Evolutionary conservation across 2,113 vertebrate species (phyloP).

Genomic region (Lipophrys pholis): DNA sequence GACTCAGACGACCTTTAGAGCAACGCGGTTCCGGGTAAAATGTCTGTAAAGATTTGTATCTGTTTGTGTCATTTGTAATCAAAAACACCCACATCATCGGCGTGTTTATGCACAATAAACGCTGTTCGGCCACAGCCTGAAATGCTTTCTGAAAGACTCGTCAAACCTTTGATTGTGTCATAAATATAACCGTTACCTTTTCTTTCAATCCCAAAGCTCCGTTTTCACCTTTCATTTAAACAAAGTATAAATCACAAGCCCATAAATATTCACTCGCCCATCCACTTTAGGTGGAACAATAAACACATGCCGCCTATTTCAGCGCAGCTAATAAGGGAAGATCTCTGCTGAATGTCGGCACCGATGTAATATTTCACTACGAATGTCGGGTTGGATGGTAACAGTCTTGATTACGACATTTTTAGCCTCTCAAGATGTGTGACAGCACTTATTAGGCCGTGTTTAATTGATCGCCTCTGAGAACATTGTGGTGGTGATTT

Average conservation of each 20-base stretch:
- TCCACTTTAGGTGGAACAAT: not conserved
- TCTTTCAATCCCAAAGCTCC: not conserved
- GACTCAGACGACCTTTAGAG: not conserved
- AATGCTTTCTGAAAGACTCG: conserved; percentile 13
- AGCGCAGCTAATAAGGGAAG: not conserved
- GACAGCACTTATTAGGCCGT: conserved; percentile 27
- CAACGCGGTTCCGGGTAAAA: conserved; percentile 30
- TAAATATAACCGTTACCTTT: not conserved
- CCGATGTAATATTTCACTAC: not conserved
- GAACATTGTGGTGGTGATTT: conserved; percentile 53
- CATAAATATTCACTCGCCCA: not conserved
- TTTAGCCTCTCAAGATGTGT: conserved; percentile 29
- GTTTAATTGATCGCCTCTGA: conserved; percentile 45
- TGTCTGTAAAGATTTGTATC: not conserved
- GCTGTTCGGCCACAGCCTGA: not conserved
- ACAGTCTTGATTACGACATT: conserved; percentile 37
- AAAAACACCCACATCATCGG: not conserved
- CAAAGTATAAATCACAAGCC: not conserved
- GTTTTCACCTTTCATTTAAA: conserved; percentile 10
- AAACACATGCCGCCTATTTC: conserved; percentile 7
- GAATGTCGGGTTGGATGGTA: conserved; percentile 15
- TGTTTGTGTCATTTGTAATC: conserved; percentile 18
- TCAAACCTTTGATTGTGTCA: conserved; percentile 3
- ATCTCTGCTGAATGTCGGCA: conserved; percentile 1
- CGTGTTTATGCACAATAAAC: not conserved